Percentiles rank a stretch among this genome's conserved stretches.
These are phyloP conservation scores for Xiphorhynchus elegans DNA, from an alignment of 2,113 vertebrate species.

Conservation along the genomic window DNA sequence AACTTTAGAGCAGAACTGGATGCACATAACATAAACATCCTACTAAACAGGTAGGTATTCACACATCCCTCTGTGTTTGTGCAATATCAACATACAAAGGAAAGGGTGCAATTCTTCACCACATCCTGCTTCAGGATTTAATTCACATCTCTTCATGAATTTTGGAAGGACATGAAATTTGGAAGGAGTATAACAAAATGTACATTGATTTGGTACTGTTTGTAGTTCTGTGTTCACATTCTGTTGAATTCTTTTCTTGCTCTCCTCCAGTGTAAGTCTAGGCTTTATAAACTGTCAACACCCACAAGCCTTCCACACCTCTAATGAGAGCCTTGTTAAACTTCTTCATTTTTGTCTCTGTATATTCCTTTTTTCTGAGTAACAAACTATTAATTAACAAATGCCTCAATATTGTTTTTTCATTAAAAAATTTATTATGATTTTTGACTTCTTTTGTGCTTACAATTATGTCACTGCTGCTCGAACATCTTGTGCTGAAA, in stretches of 20 bases:
- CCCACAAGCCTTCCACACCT: neutral
- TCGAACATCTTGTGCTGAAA: neutral
- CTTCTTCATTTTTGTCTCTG: neutral
- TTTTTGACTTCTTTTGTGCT: neutral
- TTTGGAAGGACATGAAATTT: neutral
- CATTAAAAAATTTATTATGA: neutral
- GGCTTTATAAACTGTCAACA: neutral
- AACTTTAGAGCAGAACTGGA: neutral
- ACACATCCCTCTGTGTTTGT: neutral
- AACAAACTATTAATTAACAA: neutral
- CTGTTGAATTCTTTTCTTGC: neutral
- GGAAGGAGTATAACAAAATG: neutral
- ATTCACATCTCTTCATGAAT: neutral
- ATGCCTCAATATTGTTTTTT: neutral
- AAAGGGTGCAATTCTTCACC: neutral
- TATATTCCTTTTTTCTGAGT: neutral
- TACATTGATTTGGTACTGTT: neutral
- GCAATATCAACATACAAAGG: neutral
- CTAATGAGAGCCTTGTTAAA: neutral
- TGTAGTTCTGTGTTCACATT: neutral
- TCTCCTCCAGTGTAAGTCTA: neutral
- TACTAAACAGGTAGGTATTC: neutral
- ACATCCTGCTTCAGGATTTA: neutral
- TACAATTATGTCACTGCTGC: neutral
- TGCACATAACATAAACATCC: neutral